Evolutionary conservation across 1,140 invertebrate species (phyloP), one percentile per base, ranked within the genome.

Genomic region (Galendromus occidentalis): DNA sequence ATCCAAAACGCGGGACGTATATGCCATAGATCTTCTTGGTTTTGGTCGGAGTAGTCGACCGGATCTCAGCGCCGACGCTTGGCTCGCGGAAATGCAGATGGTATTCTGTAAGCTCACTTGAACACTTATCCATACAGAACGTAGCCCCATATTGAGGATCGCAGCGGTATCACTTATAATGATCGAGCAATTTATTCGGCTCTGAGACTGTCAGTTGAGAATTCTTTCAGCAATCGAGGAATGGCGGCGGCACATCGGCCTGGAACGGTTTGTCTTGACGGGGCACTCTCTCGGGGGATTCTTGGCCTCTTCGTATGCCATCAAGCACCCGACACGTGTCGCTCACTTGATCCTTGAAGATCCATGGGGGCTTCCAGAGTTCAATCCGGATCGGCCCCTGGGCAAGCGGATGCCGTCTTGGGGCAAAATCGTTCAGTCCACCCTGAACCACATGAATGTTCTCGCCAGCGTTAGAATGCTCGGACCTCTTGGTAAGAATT

Each of bases 271-370:
- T 75, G 84, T 96, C 55, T 72, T 98, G n/a, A 75, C 97, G 1
- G 94, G 93, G 0, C 94, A 98, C 76, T 95, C 90, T 67, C 85
- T 96, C 77, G 94, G 94, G 51, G 94, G 88, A 1, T 98, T 87
- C 78, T 79, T 98, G 42, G 87, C 88, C 2, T 83, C 87, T n/a
- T 85, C 90, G 0, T 98, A 97, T 77, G 82, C 90, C 0, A 80
- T 96, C 17, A 80, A 82, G 59, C 83, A 87, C 80, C 88, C 89
- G 6, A 80, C 87, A 64, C 81, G 84, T 70, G 86, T 98, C 0
- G 81, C 86, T 66, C 91, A 97, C 77, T 76, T 98, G 1, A 86
- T 98, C 69, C 77, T 98, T 25, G 90, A 89, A 0, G 95, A 98
- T 78, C 91, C 94, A 0, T 98, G 94, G 94, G 95, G 95, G 17